phyloP scores from a whole-genome alignment of 2,797 vertebrate genomes.

The Gambelia wislizenii region DNA sequence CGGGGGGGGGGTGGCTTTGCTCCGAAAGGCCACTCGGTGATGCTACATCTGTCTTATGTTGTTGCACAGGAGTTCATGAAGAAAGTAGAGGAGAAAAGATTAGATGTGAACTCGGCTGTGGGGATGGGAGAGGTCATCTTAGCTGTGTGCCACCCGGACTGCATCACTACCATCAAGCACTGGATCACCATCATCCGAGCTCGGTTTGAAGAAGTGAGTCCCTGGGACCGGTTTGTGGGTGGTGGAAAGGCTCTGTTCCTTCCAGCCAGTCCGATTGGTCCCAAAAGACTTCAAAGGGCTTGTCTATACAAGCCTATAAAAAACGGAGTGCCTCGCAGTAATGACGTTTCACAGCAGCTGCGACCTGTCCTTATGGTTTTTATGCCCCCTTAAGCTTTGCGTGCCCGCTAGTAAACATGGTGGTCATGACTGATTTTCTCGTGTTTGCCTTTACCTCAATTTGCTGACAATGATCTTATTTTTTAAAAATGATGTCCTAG shows the following conservation, averaged over 20 bases:
- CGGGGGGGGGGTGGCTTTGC: background rate
- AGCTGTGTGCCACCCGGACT: slow-evolving; percentile 92
- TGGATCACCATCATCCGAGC: slow-evolving; percentile 99
- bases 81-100: slow-evolving; percentile 94
- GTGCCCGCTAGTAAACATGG: too few species aligned
- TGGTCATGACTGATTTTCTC: too few species aligned
- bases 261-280: background rate
- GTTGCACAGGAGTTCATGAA: slow-evolving; percentile 91
- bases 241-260: too few species aligned
- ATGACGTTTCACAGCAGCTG: too few species aligned
- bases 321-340: too few species aligned
- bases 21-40: background rate
- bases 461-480: too few species aligned
- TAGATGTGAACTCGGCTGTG: slow-evolving; percentile 89
- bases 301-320: too few species aligned
- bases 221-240: background rate
- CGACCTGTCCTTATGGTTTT: too few species aligned
- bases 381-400: too few species aligned
- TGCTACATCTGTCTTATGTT: background rate
- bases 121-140: slow-evolving; percentile 94
- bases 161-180: slow-evolving; percentile 98
- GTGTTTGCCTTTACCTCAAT: too few species aligned
- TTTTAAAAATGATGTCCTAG: too few species aligned
- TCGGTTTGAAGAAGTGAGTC: slow-evolving; percentile 94
- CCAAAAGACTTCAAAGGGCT: background rate